A percentile compares a stretch with the other conserved stretches of the same genome.
phyloP scores from a whole-genome alignment of 2,888 invertebrate species.

The Mythimna vitellina region DNA sequence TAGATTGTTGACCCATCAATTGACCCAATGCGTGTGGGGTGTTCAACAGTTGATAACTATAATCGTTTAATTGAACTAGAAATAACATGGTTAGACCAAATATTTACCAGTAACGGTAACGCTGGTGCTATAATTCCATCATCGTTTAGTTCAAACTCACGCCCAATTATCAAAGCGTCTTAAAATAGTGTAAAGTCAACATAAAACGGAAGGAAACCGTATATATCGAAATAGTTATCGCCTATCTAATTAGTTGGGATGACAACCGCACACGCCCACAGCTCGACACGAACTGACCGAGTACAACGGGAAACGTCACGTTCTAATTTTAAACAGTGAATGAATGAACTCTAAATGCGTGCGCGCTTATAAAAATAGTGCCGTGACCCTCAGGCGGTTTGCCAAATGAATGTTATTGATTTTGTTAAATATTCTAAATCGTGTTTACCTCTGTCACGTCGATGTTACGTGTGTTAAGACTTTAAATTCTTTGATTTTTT shows the following conservation, averaged over 20 bases:
- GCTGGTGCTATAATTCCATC: conserved; percentile 18
- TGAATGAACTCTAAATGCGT: conserved; percentile 87
- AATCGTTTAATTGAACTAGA: conserved; percentile 14
- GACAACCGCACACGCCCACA: conserved; percentile 73
- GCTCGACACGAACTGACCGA: conserved; percentile 64
- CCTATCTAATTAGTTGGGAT: conserved; percentile 42
- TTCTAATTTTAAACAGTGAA: conserved; percentile 81
- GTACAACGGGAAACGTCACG: conserved; percentile 71
- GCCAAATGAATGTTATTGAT: conserved; percentile 66
- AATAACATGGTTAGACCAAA: conserved; percentile 16
- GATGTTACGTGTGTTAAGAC: conserved; percentile 24
- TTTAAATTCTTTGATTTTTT: conserved; percentile 29
- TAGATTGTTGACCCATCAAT: conserved; percentile 46
- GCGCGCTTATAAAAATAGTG: conserved; percentile 78
- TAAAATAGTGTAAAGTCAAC: conserved; percentile 35
- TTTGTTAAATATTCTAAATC: conserved; percentile 52
- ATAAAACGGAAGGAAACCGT: conserved; percentile 37
- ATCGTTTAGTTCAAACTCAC: conserved; percentile 17
- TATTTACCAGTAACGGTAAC: conserved; percentile 19
- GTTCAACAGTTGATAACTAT: conserved; percentile 18
- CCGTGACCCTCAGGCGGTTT: conserved; percentile 75
- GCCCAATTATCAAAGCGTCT: conserved; percentile 10
- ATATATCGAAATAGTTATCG: conserved; percentile 45
- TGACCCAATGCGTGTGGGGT: conserved; percentile 26
- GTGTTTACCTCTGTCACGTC: conserved; percentile 56